These are phyloP conservation scores for Pseudorhiza aurosa DNA, from an alignment of 30 jellyfish, hydroid and myxozoan genomes.

Conservation along the genomic window DNA sequence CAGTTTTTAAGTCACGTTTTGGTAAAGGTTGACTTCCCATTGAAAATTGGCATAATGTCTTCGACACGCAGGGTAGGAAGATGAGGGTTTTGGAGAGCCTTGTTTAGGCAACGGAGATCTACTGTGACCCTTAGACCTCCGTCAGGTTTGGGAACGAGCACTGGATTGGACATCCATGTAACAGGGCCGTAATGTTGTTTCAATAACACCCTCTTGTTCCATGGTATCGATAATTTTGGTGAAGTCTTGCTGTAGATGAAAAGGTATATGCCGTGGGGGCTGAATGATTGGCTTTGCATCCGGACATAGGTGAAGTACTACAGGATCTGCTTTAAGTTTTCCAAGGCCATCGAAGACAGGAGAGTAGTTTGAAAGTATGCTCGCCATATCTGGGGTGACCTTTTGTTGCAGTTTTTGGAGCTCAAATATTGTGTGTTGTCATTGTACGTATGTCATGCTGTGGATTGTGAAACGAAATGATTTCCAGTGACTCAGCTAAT, in stretches of 20 bases:
- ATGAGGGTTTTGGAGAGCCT: slow-evolving; percentile 40
- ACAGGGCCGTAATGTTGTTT: slow-evolving; percentile 59
- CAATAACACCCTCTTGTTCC: background rate
- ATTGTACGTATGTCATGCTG: too few species aligned
- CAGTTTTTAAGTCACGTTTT: slow-evolving; percentile 65
- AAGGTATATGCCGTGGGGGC: background rate
- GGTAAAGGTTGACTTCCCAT: slow-evolving; percentile 36
- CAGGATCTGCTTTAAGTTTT: background rate
- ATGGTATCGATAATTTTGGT: too few species aligned
- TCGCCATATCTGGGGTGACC: background rate
- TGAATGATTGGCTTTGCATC: background rate
- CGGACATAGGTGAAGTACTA: background rate
- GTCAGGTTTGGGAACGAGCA: slow-evolving; percentile 61
- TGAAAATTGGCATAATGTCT: slow-evolving; percentile 34
- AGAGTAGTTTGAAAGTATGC: background rate
- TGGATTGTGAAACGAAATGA: too few species aligned
- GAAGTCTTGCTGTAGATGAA: background rate
- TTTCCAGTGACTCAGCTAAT: too few species aligned
- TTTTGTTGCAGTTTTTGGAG: too few species aligned
- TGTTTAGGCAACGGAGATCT: slow-evolving; percentile 48
- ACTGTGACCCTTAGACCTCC: slow-evolving; percentile 70
- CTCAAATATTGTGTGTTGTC: too few species aligned
- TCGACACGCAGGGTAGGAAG: slow-evolving; percentile 59
- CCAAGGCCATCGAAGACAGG: background rate
- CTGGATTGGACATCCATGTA: slow-evolving; percentile 79